Evolutionary conservation across 2,797 vertebrate species (phyloP).

Genomic region (Limosa lapponica): DNA sequence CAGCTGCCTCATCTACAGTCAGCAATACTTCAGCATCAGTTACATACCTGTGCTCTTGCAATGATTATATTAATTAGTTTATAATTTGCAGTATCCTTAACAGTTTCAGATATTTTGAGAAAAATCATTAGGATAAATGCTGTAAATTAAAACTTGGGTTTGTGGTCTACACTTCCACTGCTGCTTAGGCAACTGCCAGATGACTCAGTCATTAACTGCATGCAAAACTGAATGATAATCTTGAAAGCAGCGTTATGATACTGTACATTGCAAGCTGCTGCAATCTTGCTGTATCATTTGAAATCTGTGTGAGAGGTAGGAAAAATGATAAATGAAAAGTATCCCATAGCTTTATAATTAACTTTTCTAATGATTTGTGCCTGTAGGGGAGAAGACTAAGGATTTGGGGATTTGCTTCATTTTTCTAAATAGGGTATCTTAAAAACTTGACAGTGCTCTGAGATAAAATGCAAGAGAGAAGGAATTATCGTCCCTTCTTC

Average conservation of each 20-base stretch:
- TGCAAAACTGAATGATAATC: neutral
- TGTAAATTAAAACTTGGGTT: neutral
- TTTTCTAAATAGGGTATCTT: neutral
- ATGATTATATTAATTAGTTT: neutral
- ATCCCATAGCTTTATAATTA: neutral
- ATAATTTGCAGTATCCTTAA: neutral
- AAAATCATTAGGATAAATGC: neutral
- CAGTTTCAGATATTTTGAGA: neutral
- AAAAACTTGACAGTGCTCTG: neutral
- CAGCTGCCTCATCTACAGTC: neutral
- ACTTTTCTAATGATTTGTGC: neutral
- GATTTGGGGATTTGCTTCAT: neutral
- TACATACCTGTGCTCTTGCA: neutral
- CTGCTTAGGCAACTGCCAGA: neutral
- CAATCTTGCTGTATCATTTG: neutral
- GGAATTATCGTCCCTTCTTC: neutral
- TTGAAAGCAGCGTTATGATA: neutral
- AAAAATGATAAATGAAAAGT: neutral
- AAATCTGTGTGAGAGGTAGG: neutral
- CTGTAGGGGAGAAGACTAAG: neutral
- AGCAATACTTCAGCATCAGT: neutral
- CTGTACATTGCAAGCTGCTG: neutral
- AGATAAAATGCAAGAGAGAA: neutral
- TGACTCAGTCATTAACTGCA: neutral
- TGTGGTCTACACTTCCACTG: neutral